Percentiles rank a stretch among this genome's conserved stretches.
Conservation (phyloP, 2,888 invertebrate genomes). For the Idaea dimidiata region DNA sequence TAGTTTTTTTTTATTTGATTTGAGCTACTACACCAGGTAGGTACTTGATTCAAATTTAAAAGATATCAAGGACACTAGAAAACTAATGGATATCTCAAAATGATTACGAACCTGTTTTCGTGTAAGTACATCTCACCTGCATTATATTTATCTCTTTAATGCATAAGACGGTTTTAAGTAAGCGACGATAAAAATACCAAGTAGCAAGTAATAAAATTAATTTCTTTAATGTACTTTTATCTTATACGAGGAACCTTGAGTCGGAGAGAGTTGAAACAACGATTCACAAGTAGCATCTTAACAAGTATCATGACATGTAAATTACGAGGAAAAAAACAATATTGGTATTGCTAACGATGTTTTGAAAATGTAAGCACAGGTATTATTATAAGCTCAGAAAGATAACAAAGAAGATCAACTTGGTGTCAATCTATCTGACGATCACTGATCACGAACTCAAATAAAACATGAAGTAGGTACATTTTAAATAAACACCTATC, state of each 20-base stretch:
- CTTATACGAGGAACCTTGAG: slow-evolving; percentile 11
- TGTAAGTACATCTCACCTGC: slow-evolving; percentile 26
- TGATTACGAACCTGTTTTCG: slow-evolving; percentile 42
- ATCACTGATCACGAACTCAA: slow-evolving; percentile 61
- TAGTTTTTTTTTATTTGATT: slow-evolving; percentile 50
- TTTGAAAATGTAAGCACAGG: slow-evolving; percentile 31
- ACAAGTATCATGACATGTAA: slow-evolving; percentile 2
- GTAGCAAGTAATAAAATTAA: slow-evolving; percentile 42
- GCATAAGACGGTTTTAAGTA: slow-evolving; percentile 35
- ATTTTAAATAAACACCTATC: slow-evolving; percentile 70
- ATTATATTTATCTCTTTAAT: slow-evolving; percentile 35
- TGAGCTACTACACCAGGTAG: not conserved
- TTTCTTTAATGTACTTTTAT: slow-evolving; percentile 9
- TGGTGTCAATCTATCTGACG: slow-evolving; percentile 49
- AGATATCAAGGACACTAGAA: slow-evolving; percentile 53
- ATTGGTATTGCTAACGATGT: slow-evolving; percentile 1
- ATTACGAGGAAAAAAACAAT: slow-evolving; percentile 4
- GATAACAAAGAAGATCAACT: slow-evolving; percentile 54
- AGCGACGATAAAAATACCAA: slow-evolving; percentile 39
- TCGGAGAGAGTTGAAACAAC: not conserved
- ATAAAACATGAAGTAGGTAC: slow-evolving; percentile 67
- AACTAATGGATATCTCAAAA: slow-evolving; percentile 51
- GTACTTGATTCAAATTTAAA: slow-evolving; percentile 37
- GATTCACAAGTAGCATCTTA: not conserved
- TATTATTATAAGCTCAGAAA: slow-evolving; percentile 45